phyloP scores from a whole-genome alignment of 2,888 invertebrate species.

The Scaptodrosophila latifasciaeformis region DNA sequence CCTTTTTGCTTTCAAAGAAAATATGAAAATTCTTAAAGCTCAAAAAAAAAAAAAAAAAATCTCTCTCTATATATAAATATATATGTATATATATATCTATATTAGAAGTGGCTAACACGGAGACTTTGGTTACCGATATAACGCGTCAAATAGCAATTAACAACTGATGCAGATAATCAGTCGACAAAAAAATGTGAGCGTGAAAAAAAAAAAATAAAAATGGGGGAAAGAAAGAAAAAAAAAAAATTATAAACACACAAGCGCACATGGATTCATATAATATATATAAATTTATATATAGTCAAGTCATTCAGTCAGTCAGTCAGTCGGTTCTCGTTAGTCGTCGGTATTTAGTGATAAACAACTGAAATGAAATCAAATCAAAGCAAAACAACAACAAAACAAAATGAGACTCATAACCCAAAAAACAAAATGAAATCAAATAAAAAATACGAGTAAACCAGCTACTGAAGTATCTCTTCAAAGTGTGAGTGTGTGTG shows the following conservation, averaged over 20 bases:
- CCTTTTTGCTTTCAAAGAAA: too few relatives aligned
- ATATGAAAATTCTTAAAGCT: too few relatives aligned
- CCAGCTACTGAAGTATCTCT: neutral
- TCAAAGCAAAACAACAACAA: too few relatives aligned
- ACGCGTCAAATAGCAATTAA: conserved; percentile 74
- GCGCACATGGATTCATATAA: conserved; percentile 10
- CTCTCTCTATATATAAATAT: too few relatives aligned
- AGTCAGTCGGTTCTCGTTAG: too few relatives aligned
- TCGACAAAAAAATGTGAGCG: conserved; percentile 67
- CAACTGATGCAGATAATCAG: conserved; percentile 73
- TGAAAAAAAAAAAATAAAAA: conserved; percentile 65
- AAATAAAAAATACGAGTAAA: conserved; percentile 27
- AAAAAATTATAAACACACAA: conserved; percentile 16
- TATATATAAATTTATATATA: conserved; percentile 23
- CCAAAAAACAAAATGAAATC: conserved; percentile 37
- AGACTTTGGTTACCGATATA: conserved; percentile 70
- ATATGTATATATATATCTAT: too few relatives aligned
- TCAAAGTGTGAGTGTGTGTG: neutral
- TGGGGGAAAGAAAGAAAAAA: conserved; percentile 55
- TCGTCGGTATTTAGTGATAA: conserved; percentile 57
- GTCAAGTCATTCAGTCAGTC: too few relatives aligned
- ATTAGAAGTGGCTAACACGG: too few relatives aligned
- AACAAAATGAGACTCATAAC: conserved; percentile 47
- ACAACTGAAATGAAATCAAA: conserved; percentile 67
- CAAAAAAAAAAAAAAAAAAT: too few relatives aligned